phyloP scores from a whole-genome alignment of 2,888 invertebrate genomes.

The Taenaris catops region DNA sequence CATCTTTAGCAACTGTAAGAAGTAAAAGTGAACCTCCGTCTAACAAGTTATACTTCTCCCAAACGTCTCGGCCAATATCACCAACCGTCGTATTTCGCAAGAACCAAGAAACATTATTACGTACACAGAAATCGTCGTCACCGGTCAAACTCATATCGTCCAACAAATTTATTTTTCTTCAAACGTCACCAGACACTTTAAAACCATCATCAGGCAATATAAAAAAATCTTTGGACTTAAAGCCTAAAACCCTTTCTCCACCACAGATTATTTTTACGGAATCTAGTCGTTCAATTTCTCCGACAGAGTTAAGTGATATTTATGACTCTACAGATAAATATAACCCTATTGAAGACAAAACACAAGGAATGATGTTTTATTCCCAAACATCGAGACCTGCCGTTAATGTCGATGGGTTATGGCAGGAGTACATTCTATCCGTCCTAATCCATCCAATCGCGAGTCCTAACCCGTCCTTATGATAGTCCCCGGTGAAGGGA shows the following conservation, averaged over 20 bases:
- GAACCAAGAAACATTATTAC: constrained; percentile 49
- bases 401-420: too few species aligned
- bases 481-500: too few species aligned
- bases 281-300: constrained; percentile 58
- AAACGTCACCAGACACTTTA: constrained; percentile 60
- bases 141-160: constrained; percentile 41
- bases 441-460: too few species aligned
- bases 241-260: constrained; percentile 41
- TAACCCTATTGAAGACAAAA: too few species aligned
- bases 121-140: constrained; percentile 33
- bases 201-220: constrained; percentile 32
- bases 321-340: constrained; percentile 25
- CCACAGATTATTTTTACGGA: constrained; percentile 55
- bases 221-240: constrained; percentile 31
- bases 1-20: constrained; percentile 73
- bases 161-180: constrained; percentile 47
- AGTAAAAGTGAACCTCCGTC: constrained; percentile 83
- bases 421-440: too few species aligned
- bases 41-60: constrained; percentile 70
- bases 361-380: constrained; percentile 49
- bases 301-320: constrained; percentile 24
- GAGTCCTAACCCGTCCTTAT: too few species aligned
- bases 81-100: constrained; percentile 53
- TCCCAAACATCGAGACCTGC: constrained; percentile 63
- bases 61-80: constrained; percentile 67